Conservation (phyloP, 2,888 invertebrate genomes). For the Meta bourneti region DNA sequence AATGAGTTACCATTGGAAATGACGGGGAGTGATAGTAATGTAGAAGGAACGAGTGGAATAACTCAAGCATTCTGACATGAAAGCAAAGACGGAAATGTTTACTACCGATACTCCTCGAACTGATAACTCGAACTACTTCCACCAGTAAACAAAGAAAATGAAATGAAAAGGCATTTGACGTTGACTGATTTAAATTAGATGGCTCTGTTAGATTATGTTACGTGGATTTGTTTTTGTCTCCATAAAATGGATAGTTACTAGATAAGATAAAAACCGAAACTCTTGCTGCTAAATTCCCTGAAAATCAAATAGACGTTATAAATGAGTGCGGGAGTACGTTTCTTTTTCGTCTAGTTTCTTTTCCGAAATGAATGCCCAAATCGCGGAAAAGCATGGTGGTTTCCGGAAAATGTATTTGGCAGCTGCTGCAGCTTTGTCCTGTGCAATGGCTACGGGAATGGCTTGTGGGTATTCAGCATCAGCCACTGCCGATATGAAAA, state of each 20-base stretch:
- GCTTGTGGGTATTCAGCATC: constrained; percentile 76
- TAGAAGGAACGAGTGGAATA: not conserved
- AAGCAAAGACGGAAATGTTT: not conserved
- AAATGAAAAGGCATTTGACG: not conserved
- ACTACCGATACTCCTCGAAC: not conserved
- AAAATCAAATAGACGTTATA: not conserved
- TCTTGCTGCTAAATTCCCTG: not conserved
- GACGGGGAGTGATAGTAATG: not conserved
- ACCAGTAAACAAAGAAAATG: not conserved
- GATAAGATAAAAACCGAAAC: not conserved
- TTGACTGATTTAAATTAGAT: not conserved
- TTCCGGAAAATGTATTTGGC: constrained; percentile 68
- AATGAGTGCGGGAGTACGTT: not conserved
- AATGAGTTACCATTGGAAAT: no score
- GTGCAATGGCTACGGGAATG: constrained; percentile 64
- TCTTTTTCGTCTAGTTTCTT: not conserved
- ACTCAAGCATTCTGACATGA: not conserved
- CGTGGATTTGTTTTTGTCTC: not conserved
- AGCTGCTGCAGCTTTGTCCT: constrained; percentile 55
- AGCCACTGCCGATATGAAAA: constrained; percentile 72
- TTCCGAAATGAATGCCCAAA: not conserved
- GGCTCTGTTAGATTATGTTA: not conserved
- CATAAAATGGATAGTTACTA: not conserved
- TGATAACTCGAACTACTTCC: not conserved
- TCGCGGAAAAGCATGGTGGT: not conserved